phyloP scores from a whole-genome alignment of 1,140 invertebrate genomes.

The Megalopta genalis region DNA sequence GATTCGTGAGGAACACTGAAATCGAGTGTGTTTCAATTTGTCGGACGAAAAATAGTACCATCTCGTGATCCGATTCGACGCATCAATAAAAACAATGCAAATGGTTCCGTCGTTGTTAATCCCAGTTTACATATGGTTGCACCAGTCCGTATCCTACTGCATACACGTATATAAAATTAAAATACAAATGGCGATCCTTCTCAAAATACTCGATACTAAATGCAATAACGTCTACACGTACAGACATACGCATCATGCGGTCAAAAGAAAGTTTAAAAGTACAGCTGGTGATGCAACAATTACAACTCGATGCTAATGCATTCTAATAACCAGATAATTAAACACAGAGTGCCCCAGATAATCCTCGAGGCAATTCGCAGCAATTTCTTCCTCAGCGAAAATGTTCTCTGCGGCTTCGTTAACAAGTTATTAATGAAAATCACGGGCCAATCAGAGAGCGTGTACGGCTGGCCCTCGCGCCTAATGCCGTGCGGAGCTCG shows the following conservation, averaged over 20 bases:
- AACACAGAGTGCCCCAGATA: too few relatives aligned
- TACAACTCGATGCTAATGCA: background rate
- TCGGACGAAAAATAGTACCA: background rate
- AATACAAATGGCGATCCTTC: conserved; percentile 38
- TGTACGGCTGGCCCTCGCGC: too few relatives aligned
- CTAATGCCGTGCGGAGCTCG: too few relatives aligned
- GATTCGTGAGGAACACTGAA: background rate
- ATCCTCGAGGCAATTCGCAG: too few relatives aligned
- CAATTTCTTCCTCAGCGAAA: too few relatives aligned
- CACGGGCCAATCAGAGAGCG: too few relatives aligned
- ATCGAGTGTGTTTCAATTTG: background rate
- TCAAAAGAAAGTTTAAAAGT: background rate
- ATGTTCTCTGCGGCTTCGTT: too few relatives aligned
- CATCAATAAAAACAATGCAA: too few relatives aligned
- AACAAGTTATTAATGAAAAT: too few relatives aligned
- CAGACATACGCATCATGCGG: conserved; percentile 38
- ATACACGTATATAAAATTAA: conserved; percentile 61
- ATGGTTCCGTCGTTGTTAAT: background rate
- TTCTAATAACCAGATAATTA: too few relatives aligned
- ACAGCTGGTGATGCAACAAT: background rate
- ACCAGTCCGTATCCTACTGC: background rate
- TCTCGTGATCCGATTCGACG: too few relatives aligned
- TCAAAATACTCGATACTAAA: conserved; percentile 47
- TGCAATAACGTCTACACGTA: conserved; percentile 39
- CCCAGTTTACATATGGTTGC: background rate